Percentiles rank a stretch among this genome's conserved stretches.
These are phyloP conservation scores for Laodelphax striatellus DNA, from an alignment of 1,140 invertebrate genomes.

Conservation along the genomic window DNA sequence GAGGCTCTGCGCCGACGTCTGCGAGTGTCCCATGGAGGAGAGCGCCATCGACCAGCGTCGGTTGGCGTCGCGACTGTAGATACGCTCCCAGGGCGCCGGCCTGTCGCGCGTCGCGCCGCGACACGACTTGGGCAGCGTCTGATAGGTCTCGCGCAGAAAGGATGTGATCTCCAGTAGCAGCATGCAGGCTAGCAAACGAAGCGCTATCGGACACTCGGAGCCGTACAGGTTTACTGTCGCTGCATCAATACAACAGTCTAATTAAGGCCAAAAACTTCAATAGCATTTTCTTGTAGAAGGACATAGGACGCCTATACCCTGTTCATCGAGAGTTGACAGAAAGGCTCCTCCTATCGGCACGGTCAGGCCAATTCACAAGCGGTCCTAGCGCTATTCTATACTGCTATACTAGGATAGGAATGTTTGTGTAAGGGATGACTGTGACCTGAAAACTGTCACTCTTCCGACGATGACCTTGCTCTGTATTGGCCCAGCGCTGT, in stretches of 20 bases:
- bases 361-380: no score
- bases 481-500: no score
- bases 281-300: no score
- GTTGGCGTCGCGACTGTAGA: conserved; percentile 65
- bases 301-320: no score
- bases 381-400: no score
- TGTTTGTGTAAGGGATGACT: no score
- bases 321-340: no score
- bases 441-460: no score
- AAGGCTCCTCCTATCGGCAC: no score
- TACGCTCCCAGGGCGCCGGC: conserved; percentile 61
- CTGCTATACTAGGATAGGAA: no score
- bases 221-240: conserved; percentile 78
- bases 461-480: no score
- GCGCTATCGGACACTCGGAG: conserved; percentile 77
- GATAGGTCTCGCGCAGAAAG: conserved; percentile 91
- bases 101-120: conserved; percentile 56
- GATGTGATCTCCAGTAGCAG: conserved; percentile 93
- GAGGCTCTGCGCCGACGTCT: conserved; percentile 81
- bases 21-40: conserved; percentile 83
- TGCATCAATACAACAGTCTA: conserved; percentile 34
- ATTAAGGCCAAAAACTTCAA: no score
- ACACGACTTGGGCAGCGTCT: conserved; percentile 41
- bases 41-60: conserved; percentile 83
- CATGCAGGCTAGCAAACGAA: conserved; percentile 85